These are phyloP conservation scores for Catharus ustulatus DNA, from an alignment of 2,797 vertebrate genomes.

Conservation along the genomic window DNA sequence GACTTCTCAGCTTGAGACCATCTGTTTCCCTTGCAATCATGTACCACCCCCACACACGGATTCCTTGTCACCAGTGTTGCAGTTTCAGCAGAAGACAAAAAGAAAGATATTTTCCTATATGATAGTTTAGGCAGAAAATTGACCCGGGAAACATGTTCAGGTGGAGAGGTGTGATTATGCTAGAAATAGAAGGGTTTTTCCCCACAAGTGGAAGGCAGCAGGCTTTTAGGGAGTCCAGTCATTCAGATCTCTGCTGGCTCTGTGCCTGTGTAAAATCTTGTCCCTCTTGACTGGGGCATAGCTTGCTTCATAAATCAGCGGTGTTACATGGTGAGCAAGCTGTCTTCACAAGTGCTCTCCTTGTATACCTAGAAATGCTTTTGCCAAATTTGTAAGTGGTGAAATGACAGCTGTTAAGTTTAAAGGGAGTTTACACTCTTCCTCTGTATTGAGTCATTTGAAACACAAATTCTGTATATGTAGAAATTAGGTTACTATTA, in stretches of 20 bases:
- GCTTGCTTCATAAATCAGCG: background rate
- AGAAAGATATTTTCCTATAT: background rate
- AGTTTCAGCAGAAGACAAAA: background rate
- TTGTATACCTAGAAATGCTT: background rate
- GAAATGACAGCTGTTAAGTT: slow-evolving; percentile 3
- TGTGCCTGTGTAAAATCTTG: background rate
- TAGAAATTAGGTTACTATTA: background rate
- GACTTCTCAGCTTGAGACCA: slow-evolving; percentile 19
- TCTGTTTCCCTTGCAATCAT: slow-evolving; percentile 1
- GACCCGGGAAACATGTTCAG: background rate
- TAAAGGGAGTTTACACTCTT: background rate
- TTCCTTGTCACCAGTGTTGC: background rate
- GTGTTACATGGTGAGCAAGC: background rate
- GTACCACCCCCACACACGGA: background rate
- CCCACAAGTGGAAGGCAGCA: background rate
- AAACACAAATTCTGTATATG: background rate
- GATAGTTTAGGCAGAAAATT: background rate
- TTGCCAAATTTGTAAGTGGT: background rate
- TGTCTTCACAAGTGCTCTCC: background rate
- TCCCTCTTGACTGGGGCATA: background rate
- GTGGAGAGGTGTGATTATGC: background rate
- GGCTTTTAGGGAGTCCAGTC: background rate
- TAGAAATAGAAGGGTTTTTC: background rate
- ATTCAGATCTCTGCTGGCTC: background rate
- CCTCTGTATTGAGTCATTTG: background rate